phyloP scores from a whole-genome alignment of 2,797 vertebrate genomes.

The Xiphorhynchus erythropygius region DNA sequence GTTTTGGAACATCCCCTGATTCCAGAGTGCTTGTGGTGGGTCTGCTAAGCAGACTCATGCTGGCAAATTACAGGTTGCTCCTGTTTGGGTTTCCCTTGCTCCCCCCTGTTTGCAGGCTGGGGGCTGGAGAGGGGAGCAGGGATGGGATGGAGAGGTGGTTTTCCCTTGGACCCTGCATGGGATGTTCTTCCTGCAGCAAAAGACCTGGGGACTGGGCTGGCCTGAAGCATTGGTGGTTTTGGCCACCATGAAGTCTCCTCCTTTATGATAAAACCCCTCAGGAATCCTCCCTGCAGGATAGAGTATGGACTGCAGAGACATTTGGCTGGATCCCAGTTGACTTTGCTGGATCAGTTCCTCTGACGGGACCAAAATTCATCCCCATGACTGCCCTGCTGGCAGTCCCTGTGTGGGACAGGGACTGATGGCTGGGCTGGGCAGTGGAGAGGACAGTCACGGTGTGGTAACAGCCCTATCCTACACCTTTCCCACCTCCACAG shows the following conservation, averaged over 20 bases:
- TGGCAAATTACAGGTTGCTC: background rate
- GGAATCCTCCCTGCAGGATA: background rate
- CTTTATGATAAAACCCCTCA: background rate
- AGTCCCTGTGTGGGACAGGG: background rate
- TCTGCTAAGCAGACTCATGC: rapidly evolving
- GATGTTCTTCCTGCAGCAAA: background rate
- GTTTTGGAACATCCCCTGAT: background rate
- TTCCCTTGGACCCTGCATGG: rapidly evolving
- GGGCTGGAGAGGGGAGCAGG: background rate
- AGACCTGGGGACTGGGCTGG: background rate
- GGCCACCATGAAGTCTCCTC: background rate
- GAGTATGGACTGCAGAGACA: background rate
- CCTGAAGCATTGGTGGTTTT: background rate
- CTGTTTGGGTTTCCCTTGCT: background rate
- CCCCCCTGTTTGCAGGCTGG: background rate
- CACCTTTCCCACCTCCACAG: background rate
- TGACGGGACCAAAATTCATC: background rate
- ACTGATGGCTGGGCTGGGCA: background rate
- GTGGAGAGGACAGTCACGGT: rapidly evolving
- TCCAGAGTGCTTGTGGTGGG: background rate
- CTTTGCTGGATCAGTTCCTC: background rate
- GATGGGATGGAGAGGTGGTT: background rate
- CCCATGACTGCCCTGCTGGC: rapidly evolving
- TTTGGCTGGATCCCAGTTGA: background rate
- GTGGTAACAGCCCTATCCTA: rapidly evolving